Evolutionary conservation across 2,888 invertebrate species (phyloP).

Genomic region (Standfussiana lucernea): DNA sequence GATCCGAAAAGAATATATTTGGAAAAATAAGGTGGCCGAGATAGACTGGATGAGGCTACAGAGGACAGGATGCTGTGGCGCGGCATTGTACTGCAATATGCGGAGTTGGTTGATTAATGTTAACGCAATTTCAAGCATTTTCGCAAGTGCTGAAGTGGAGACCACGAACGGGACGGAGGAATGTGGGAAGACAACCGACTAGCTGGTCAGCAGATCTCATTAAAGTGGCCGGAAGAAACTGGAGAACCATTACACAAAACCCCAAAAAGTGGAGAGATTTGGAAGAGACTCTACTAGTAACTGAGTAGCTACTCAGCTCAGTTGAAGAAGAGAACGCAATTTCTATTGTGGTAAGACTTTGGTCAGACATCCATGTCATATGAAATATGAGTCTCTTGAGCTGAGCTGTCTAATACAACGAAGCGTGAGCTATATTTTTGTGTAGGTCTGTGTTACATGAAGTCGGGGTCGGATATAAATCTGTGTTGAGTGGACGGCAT

Average conservation of each 20-base stretch:
- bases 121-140: not conserved
- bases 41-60: not conserved
- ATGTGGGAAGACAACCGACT: too few species aligned
- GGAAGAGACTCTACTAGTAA: too few species aligned
- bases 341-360: not conserved
- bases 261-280: too few species aligned
- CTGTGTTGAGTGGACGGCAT: constrained; percentile 63
- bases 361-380: not conserved
- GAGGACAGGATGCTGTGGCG: not conserved
- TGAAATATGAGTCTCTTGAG: not conserved
- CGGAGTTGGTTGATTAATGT: not conserved
- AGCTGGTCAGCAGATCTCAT: too few species aligned
- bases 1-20: not conserved
- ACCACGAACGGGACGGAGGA: too few species aligned
- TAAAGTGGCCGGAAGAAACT: too few species aligned
- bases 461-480: constrained; percentile 67
- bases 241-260: too few species aligned
- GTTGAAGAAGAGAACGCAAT: too few species aligned
- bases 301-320: too few species aligned
- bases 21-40: not conserved
- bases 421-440: constrained; percentile 24
- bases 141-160: too few species aligned
- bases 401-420: constrained; percentile 21
- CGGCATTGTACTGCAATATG: not conserved
- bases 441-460: constrained; percentile 40